A percentile compares a stretch with the other conserved stretches of the same genome.
phyloP scores from a whole-genome alignment of 1,140 invertebrate genomes.

The Hesperophylax magnus region DNA sequence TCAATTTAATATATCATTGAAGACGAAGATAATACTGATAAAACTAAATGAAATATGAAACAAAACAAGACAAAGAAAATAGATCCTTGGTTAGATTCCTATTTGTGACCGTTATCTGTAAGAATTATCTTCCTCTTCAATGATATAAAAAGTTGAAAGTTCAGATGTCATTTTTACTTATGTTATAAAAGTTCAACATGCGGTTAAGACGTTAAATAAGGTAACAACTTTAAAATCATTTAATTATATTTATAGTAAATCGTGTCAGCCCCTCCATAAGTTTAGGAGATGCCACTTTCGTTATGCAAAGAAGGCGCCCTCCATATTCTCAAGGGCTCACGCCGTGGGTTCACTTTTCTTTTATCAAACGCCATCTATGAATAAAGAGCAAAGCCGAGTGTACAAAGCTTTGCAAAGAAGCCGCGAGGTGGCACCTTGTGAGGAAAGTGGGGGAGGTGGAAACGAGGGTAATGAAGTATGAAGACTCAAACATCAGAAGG shows the following conservation, averaged over 20 bases:
- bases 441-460: background rate
- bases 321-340: background rate
- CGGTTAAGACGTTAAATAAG: no score
- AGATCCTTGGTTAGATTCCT: no score
- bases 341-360: constrained; percentile 17
- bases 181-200: no score
- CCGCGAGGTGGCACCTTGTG: background rate
- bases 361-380: constrained; percentile 8
- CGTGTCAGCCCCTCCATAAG: background rate
- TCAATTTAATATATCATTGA: no score
- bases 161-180: no score
- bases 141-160: no score
- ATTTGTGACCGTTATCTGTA: no score
- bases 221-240: background rate
- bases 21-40: no score
- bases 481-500: constrained; percentile 31
- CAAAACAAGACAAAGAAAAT: no score
- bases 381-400: constrained; percentile 32
- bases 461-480: constrained; percentile 33
- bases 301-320: background rate
- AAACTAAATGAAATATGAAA: no score
- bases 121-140: no score
- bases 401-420: constrained; percentile 18
- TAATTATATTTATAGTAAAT: constrained; percentile 1
- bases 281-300: background rate